Base-by-base conservation (phyloP, 1,140 invertebrate genomes). In the Harpegnathos saltator region DNA sequence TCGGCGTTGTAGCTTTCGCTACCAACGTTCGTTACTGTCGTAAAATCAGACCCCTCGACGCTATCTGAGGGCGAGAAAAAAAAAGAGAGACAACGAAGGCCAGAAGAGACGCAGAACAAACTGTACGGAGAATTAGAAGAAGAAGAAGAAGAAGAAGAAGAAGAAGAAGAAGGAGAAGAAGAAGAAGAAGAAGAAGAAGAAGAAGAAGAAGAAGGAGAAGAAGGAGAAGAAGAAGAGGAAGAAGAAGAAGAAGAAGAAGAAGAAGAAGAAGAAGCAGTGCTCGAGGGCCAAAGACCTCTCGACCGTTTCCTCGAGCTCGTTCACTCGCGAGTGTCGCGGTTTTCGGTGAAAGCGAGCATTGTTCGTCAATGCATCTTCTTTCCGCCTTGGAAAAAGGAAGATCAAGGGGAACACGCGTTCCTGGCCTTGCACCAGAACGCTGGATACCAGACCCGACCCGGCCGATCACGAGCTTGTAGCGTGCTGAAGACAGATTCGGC, bases 311-410 rank as follows among this genome's bases (percentile, higher is more conserved):
- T 62, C 22, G 26, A 52, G 56, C 15, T 56, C 12, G 44, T 22
- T 33, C 19, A 33, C 50, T 59, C 14, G 26, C 29, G 29, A 69
- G 68, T 58, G 85, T 77, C 59, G 82, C 22, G 38, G 77, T 88
- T 89, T 89, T 88, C 52, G 77, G 73, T 85, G 83, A 89, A 89
- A 89, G 86, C 83, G 58, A 69, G 26, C 86, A 81, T 89, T 88
- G 86, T 88, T 75, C 74, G 29, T 22, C 29, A n/a, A 15, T 26
- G 29, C 54, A 63, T 63, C 84, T 72, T 24, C 29, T 62, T 56
- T 78, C 50, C 15, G 22, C 1, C 17, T 0, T 3, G 22, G 71
- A 52, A 74, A 63, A 85, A 74, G 38, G 15, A 52, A 12, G 61
- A 24, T n/a, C n/a, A 54, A 15, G 24, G 9, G 26, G 1, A 58